Base-by-base conservation (phyloP, 2,888 invertebrate genomes). In the Gortyna flavago region DNA sequence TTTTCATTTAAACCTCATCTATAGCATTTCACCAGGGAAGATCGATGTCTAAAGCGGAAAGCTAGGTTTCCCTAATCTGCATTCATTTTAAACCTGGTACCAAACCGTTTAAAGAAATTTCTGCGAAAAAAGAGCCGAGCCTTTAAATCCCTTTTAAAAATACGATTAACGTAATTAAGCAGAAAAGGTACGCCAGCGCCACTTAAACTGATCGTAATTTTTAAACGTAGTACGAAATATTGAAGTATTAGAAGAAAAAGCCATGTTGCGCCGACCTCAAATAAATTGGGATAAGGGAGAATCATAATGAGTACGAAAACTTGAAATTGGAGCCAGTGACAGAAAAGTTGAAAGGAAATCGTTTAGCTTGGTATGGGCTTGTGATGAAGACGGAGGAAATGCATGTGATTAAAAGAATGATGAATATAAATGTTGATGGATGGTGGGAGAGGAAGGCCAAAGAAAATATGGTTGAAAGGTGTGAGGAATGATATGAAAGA, bases 91-190 rank as follows among this genome's bases (percentile, higher is more conserved):
- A 13, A 21, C 7, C 21, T 11, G 5, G 65, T 51, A 72, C 21
- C 29, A n/a, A 51, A 41, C 13, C 35, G 35, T 13, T 2, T 21
- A 48, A 35, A 0, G 5, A n/a, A 62, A 25, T 21, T 32, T 2
- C 16, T 7, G 66, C 38, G 9, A 32, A 25, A 57, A 32, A 59
- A 13, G 35, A 48, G 38, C 18, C 25, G 2, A 62, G 44, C 35
- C 57, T 18, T 38, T 78, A 2, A 78, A 78, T 78, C 38, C 70
- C 62, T 9, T 32, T 69, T 57, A n/a, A 48, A 64, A 78, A 64
- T 11, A 57, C 69, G 57, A 78, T 78, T 70, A 78, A 70, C 70
- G 32, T 38, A 64, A 78, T 78, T 64, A 57, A 21, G 7, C 7
- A 1, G 21, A 7, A 32, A 54, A 78, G 35, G 77, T 77, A 1